Base-by-base conservation (phyloP, 2,888 invertebrate genomes). In the Psylliodes chrysocephalus region DNA sequence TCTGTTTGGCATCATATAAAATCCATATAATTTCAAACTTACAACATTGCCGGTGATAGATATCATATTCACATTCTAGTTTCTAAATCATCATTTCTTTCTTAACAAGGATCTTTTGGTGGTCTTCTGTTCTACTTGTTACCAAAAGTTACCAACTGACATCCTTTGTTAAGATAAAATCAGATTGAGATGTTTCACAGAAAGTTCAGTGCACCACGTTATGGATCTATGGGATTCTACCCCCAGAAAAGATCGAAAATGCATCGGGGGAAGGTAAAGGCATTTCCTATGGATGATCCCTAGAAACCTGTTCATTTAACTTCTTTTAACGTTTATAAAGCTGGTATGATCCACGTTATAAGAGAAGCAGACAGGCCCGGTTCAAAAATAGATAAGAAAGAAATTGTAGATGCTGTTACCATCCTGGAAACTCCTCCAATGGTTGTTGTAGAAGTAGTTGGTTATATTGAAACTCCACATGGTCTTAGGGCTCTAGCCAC, bases 141-240 rank as follows among this genome's bases (percentile, higher is more conserved):
- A n/a, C n/a, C n/a, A n/a, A n/a, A n/a, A n/a, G n/a, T n/a, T n/a
- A n/a, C n/a, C n/a, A n/a, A n/a, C n/a, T n/a, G n/a, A n/a, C n/a
- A n/a, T n/a, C n/a, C n/a, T n/a, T n/a, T n/a, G n/a, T n/a, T n/a
- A n/a, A n/a, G n/a, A n/a, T n/a, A n/a, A n/a, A n/a, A n/a, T n/a
- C n/a, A n/a, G n/a, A n/a, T n/a, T n/a, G n/a, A n/a, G n/a, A 38
- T 38, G 99, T 98, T 98, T 86, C 99, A 99, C 87, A 91, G 99
- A 82, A 99, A 99, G 84, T 99, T 99, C 85, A 98, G 97, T 81
- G 98, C 98, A 44, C 99, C 99, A 77, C 94, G 99, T 77, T 98
- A 99, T 90, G 99, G 99, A 79, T 98, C 98, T 61, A 96, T 99
- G 95, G 98, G 98, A 77, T 99, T 99, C 89, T 94, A 98, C 85